Evolutionary conservation across 2,888 invertebrate species (phyloP).

Genomic region (Argyra leucocephala): DNA sequence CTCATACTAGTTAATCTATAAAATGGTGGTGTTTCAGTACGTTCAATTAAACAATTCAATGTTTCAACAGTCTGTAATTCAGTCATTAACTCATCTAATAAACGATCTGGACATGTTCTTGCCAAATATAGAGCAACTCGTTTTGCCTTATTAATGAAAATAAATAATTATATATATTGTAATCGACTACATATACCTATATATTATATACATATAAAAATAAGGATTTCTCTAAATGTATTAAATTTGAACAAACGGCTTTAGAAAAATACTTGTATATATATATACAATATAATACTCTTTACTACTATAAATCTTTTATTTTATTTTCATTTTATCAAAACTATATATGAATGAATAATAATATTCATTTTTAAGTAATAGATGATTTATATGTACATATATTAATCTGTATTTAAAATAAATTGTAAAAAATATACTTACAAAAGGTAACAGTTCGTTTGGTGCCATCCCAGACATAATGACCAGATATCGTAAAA

Average conservation of each 20-base stretch:
- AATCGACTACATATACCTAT: neutral
- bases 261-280: too few species aligned
- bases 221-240: too few species aligned
- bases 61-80: slow-evolving; percentile 96
- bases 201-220: too few species aligned
- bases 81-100: slow-evolving; percentile 94
- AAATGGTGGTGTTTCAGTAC: slow-evolving; percentile 96
- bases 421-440: slow-evolving; percentile 35
- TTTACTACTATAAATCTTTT: too few species aligned
- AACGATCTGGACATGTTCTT: slow-evolving; percentile 79
- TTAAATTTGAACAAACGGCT: too few species aligned
- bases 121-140: slow-evolving; percentile 89
- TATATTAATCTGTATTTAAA: too few species aligned
- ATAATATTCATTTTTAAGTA: too few species aligned
- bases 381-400: too few species aligned
- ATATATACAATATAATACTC: too few species aligned
- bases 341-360: too few species aligned
- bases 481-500: slow-evolving; percentile 90
- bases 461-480: slow-evolving; percentile 96
- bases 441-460: slow-evolving; percentile 83
- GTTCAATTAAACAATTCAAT: slow-evolving; percentile 86
- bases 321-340: too few species aligned
- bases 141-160: slow-evolving; percentile 63
- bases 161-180: neutral
- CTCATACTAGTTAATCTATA: slow-evolving; percentile 88